phyloP scores from a whole-genome alignment of 2,888 invertebrate species.

The Lycocerus yunnanus region DNA sequence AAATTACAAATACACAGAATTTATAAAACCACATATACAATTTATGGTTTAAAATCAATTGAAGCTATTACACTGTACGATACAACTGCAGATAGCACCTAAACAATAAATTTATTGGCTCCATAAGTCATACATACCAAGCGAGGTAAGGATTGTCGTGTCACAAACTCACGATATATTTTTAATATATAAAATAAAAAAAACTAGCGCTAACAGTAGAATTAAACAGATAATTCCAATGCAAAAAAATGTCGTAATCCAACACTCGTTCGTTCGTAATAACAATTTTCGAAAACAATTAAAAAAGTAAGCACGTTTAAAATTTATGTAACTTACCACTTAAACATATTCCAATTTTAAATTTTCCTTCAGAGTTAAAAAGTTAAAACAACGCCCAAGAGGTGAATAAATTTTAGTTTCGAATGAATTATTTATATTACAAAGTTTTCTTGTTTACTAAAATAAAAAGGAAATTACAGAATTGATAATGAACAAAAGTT shows the following conservation, averaged over 20 bases:
- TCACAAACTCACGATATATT: not conserved
- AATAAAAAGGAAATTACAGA: not conserved
- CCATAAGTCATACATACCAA: not conserved
- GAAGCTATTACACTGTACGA: not conserved
- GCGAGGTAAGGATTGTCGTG: not conserved
- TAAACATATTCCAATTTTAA: not conserved
- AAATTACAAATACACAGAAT: not conserved
- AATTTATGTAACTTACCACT: not conserved
- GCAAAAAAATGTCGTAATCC: not conserved
- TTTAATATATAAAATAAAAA: not conserved
- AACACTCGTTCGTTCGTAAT: not conserved
- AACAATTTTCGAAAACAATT: not conserved
- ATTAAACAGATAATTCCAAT: not conserved
- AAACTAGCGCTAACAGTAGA: not conserved
- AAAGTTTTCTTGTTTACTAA: not conserved
- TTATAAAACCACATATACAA: not conserved
- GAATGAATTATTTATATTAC: not conserved
- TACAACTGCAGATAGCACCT: not conserved
- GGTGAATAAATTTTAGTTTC: not conserved
- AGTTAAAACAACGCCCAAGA: not conserved
- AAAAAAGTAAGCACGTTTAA: not conserved
- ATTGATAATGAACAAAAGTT: not conserved
- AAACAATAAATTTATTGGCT: not conserved
- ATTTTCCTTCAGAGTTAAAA: not conserved
- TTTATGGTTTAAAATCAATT: not conserved